Evolutionary conservation across 2,113 vertebrate genomes (phyloP).

Genomic region (Strix aluco): DNA sequence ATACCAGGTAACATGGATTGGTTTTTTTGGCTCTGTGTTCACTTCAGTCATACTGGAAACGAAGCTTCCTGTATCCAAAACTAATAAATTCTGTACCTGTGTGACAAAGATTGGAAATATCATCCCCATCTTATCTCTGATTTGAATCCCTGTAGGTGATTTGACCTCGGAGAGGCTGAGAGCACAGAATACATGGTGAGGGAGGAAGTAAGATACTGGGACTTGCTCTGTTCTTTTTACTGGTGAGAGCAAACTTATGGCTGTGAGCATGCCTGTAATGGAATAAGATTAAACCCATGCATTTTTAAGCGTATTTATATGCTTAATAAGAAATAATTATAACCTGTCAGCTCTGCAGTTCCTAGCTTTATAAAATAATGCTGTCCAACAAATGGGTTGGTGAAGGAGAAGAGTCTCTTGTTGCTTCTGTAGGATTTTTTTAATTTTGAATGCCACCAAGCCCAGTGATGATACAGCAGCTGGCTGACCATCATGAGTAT

Average conservation of each 20-base stretch:
- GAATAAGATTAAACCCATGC: background rate
- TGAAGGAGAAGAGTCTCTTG: background rate
- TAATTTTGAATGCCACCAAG: background rate
- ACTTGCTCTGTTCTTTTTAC: slow-evolving; percentile 20
- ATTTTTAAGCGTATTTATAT: background rate
- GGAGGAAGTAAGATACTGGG: background rate
- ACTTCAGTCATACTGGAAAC: background rate
- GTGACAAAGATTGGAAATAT: slow-evolving; percentile 41
- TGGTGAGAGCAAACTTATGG: background rate
- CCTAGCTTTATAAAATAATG: background rate
- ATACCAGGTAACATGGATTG: background rate
- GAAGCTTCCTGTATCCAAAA: slow-evolving; percentile 1
- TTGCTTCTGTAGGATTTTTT: background rate
- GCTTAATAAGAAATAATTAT: background rate
- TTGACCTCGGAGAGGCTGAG: slow-evolving; percentile 43
- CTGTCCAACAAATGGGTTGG: background rate
- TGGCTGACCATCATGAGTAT: background rate
- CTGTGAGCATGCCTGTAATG: background rate
- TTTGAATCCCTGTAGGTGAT: slow-evolving; percentile 26
- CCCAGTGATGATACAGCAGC: background rate
- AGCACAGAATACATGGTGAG: slow-evolving; percentile 19
- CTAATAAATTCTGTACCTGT: slow-evolving; percentile 27
- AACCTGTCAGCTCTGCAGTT: background rate
- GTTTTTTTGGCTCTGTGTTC: background rate
- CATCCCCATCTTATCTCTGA: slow-evolving; percentile 20